Percentiles rank a stretch among this genome's conserved stretches.
phyloP scores from a whole-genome alignment of 2,888 invertebrate genomes.

The Dryococelus australis region DNA sequence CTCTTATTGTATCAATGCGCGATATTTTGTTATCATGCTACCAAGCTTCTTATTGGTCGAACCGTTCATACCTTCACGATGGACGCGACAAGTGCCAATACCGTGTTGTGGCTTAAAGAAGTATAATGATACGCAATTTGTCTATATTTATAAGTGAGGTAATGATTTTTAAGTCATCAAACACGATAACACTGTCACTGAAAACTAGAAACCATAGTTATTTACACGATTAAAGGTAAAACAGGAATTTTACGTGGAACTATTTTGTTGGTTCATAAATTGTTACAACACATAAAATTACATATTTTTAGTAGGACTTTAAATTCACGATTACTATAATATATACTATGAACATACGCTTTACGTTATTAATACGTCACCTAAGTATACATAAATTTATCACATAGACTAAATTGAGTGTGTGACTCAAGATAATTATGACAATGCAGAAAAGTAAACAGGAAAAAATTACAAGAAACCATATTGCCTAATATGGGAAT shows the following conservation, averaged over 20 bases:
- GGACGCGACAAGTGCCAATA: background rate
- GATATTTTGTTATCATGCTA: background rate
- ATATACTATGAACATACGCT: background rate
- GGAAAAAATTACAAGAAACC: background rate
- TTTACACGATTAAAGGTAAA: background rate
- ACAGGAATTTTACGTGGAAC: background rate
- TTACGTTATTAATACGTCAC: no score
- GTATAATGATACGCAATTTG: background rate
- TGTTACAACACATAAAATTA: background rate
- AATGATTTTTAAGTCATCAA: background rate
- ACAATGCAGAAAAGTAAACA: background rate
- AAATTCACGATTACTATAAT: background rate
- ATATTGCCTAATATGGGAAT: conserved; percentile 27
- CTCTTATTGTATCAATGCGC: conserved; percentile 21
- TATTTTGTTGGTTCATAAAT: background rate
- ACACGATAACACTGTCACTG: background rate
- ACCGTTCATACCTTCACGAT: background rate
- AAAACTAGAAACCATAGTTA: background rate
- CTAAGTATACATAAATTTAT: no score
- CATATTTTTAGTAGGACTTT: background rate
- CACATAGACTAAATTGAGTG: no score
- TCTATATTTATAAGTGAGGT: background rate
- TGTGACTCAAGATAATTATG: background rate
- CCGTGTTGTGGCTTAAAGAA: background rate
- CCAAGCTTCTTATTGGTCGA: background rate